Conservation (phyloP, 2,888 invertebrate species). For the Diarsia rubi region DNA sequence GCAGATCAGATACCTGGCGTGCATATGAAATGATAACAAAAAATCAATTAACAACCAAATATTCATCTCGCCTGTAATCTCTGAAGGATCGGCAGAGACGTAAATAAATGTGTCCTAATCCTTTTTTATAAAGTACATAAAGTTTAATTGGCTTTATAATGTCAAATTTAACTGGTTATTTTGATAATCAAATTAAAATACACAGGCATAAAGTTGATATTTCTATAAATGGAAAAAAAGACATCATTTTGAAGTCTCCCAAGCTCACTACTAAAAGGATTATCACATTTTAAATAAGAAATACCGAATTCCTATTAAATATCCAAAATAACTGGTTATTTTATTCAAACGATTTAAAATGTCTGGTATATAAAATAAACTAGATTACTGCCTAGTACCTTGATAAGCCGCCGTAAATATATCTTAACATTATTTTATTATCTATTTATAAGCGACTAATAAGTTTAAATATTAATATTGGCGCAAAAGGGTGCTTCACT, state of each 20-base stretch:
- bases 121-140: no score
- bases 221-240: no score
- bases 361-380: neutral
- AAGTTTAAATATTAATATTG: conserved; percentile 22
- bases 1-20: no score
- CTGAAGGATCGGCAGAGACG: no score
- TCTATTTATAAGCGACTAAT: conserved; percentile 36
- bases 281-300: neutral
- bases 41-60: no score
- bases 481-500: neutral
- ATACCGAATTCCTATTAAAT: neutral
- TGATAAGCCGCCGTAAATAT: neutral
- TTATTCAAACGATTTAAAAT: neutral
- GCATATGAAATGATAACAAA: no score
- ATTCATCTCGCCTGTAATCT: no score
- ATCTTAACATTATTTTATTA: neutral
- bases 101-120: no score
- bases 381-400: neutral
- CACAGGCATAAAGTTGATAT: no score
- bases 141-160: no score
- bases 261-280: neutral
- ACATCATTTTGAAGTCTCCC: neutral
- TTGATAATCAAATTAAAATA: no score
- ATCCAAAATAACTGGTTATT: neutral
- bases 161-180: no score